Conservation (phyloP, 2,113 vertebrate genomes). For the Pseudopipra pipra region DNA sequence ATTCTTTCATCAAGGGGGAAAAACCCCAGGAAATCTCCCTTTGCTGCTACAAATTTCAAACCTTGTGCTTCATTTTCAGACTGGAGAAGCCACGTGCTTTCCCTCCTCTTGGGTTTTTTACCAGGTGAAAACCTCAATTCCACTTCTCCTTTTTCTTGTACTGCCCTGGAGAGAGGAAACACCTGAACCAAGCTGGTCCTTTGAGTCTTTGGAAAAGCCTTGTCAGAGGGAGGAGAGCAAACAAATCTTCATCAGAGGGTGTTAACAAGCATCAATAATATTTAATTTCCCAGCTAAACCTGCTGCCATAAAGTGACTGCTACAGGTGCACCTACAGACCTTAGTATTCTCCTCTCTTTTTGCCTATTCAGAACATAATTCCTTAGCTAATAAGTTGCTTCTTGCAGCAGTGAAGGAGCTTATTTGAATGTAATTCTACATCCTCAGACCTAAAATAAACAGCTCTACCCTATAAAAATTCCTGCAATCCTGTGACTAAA, state of each 20-base stretch:
- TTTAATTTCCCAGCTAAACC: neutral
- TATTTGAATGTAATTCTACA: neutral
- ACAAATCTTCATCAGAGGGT: neutral
- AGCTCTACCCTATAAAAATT: neutral
- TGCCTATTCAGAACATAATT: neutral
- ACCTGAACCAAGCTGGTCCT: neutral
- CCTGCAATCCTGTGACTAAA: neutral
- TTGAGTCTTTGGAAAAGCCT: neutral
- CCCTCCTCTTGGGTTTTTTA: neutral
- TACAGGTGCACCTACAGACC: no score
- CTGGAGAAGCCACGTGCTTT: neutral
- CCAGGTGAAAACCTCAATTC: neutral
- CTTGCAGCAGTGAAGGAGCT: neutral
- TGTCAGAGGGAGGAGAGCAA: neutral
- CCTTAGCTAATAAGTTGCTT: neutral
- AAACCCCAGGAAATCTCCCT: neutral
- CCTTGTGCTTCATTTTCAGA: neutral
- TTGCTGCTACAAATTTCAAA: neutral
- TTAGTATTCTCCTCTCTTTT: neutral
- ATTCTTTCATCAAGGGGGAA: neutral
- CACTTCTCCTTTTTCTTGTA: neutral
- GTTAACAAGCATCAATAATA: neutral
- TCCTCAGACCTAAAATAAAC: neutral
- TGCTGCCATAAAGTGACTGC: neutral
- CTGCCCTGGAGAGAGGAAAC: neutral